Conservation (phyloP, 2,113 vertebrate genomes). For the Phrynosoma platyrhinos region DNA sequence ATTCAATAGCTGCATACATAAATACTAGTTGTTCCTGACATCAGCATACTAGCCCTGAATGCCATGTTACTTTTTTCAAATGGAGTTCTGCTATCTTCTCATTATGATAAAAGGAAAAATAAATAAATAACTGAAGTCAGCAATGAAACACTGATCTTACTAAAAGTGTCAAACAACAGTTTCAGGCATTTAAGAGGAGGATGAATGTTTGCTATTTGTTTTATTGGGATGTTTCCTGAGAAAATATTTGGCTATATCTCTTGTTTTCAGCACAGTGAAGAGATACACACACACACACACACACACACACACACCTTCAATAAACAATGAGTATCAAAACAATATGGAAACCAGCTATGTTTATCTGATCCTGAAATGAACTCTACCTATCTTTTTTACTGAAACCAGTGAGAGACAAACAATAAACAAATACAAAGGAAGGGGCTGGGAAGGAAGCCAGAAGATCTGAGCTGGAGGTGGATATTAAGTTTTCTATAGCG, state of each 20-base stretch:
- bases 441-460: slow-evolving; percentile 27
- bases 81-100: background rate
- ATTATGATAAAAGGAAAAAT: background rate
- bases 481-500: slow-evolving; percentile 49
- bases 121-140: background rate
- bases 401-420: slow-evolving; percentile 23
- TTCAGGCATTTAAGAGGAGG: slow-evolving; percentile 2
- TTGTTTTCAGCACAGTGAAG: slow-evolving; percentile 21
- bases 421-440: slow-evolving; percentile 26
- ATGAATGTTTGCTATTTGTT: slow-evolving; percentile 40
- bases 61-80: background rate
- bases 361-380: slow-evolving; percentile 45
- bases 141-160: background rate
- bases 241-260: slow-evolving; percentile 46
- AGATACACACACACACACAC: background rate
- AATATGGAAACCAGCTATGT: slow-evolving; percentile 54
- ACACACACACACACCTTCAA: slow-evolving; percentile 44
- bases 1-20: background rate
- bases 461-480: slow-evolving; percentile 39
- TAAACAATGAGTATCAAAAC: slow-evolving; percentile 50
- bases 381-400: slow-evolving; percentile 37
- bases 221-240: slow-evolving; percentile 45
- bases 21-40: background rate
- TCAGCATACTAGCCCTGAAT: background rate
- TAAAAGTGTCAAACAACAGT: background rate